Conservation (phyloP, 2,797 vertebrate genomes). For the Circus cinereus region DNA sequence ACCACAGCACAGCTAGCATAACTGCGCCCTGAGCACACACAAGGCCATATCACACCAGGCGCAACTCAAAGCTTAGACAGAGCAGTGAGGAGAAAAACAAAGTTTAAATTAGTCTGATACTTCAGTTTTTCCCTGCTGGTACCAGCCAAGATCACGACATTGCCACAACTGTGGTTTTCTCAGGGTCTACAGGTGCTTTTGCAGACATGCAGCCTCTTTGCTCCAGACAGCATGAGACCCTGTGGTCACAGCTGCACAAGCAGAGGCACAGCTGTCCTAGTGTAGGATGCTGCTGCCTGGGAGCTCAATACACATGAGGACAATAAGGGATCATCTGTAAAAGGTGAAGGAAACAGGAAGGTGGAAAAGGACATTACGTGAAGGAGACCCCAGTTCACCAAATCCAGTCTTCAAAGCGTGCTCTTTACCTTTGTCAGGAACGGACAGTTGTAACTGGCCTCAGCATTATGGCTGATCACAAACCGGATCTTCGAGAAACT, state of each 20-base stretch:
- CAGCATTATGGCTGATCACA: background rate
- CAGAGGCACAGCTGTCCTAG: background rate
- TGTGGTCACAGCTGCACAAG: background rate
- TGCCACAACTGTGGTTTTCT: background rate
- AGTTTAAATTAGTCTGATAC: background rate
- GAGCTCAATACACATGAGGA: background rate
- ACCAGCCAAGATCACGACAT: background rate
- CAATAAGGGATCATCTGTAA: background rate
- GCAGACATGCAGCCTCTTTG: background rate
- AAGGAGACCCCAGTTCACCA: background rate
- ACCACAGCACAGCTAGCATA: background rate
- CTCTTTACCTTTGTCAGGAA: background rate
- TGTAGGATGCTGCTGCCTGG: background rate
- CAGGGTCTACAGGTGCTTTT: background rate
- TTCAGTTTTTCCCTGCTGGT: background rate
- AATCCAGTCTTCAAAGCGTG: background rate
- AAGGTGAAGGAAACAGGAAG: background rate
- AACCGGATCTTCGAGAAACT: background rate
- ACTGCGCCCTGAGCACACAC: background rate
- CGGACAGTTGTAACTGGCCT: accelerated
- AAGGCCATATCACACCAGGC: background rate
- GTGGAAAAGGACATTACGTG: background rate
- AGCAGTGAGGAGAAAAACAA: background rate
- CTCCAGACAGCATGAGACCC: background rate
- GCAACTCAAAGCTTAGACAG: background rate